phyloP scores from a whole-genome alignment of 2,797 vertebrate genomes.

The Danio kyathit region DNA sequence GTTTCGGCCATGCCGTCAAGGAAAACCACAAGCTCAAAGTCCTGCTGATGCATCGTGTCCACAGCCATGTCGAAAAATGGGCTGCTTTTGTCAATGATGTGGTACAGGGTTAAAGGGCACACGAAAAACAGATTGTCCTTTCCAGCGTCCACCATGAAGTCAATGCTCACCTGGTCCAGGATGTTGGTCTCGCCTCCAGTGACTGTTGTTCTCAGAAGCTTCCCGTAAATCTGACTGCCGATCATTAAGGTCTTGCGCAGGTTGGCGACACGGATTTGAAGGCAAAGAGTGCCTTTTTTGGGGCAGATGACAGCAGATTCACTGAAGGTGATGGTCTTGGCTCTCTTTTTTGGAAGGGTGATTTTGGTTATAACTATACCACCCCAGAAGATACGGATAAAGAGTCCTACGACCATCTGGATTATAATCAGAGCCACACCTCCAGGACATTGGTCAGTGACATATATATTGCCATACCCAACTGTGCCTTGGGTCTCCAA shows the following conservation, averaged over 20 bases:
- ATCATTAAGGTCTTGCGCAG: slow-evolving; percentile 94
- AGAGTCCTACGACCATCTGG: slow-evolving; percentile 90
- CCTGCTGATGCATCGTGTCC: slow-evolving; percentile 88
- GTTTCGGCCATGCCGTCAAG: slow-evolving; percentile 92
- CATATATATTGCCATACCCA: slow-evolving; percentile 89
- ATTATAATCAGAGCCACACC: slow-evolving; percentile 90
- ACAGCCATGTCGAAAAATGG: slow-evolving; percentile 95
- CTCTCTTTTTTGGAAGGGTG: slow-evolving; percentile 90
- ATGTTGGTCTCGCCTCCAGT: slow-evolving; percentile 95
- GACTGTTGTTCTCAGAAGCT: slow-evolving; percentile 90
- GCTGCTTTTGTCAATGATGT: slow-evolving; percentile 90
- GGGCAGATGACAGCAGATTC: slow-evolving; percentile 92
- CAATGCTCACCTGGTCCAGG: slow-evolving; percentile 91
- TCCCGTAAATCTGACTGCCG: slow-evolving; percentile 94
- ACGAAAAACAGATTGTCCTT: slow-evolving; percentile 97
- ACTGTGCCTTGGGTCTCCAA: slow-evolving; percentile 96
- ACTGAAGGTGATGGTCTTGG: slow-evolving; percentile 94
- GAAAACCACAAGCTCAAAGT: slow-evolving; percentile 94
- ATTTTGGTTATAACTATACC: slow-evolving; percentile 95
- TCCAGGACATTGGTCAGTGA: slow-evolving; percentile 88
- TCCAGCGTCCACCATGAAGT: slow-evolving; percentile 89
- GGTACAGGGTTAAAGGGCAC: slow-evolving; percentile 92
- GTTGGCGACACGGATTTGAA: slow-evolving; percentile 93
- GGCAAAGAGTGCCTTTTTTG: slow-evolving; percentile 84
- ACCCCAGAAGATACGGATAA: slow-evolving; percentile 95